phyloP scores from a whole-genome alignment of 2,888 invertebrate genomes.

The Tridacna crocea region DNA sequence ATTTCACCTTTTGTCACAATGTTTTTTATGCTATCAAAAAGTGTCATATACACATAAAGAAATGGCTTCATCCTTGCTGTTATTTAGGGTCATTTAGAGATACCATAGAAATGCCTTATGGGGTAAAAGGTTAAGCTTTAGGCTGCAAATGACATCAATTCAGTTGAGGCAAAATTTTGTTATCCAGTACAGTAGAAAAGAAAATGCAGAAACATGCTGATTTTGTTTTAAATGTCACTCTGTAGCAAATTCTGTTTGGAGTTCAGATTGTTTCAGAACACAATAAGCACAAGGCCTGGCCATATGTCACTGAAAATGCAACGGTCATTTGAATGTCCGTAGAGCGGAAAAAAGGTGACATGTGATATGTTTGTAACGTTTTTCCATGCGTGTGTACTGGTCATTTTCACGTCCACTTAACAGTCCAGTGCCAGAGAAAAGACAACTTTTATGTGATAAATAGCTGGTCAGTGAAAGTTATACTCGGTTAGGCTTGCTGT shows the following conservation, averaged over 20 bases:
- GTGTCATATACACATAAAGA: no score
- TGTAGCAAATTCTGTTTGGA: neutral
- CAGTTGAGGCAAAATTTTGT: no score
- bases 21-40: no score
- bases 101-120: no score
- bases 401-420: conserved; percentile 30
- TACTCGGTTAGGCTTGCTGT: neutral
- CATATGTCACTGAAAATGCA: conserved; percentile 41
- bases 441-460: conserved; percentile 10
- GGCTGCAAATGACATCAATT: no score
- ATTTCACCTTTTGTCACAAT: no score
- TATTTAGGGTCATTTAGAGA: no score
- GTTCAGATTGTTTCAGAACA: neutral
- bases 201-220: no score
- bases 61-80: no score
- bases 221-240: neutral
- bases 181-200: no score
- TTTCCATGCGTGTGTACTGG: conserved; percentile 29
- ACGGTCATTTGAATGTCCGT: conserved; percentile 33
- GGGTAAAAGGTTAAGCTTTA: no score
- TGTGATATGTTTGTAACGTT: conserved; percentile 38
- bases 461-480: conserved; percentile 4
- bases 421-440: conserved; percentile 10
- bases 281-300: conserved; percentile 14
- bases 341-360: conserved; percentile 31